A percentile compares a stretch with the other conserved stretches of the same genome.
Evolutionary conservation across 2,888 invertebrate genomes (phyloP).

Genomic region (Myathropa florea): DNA sequence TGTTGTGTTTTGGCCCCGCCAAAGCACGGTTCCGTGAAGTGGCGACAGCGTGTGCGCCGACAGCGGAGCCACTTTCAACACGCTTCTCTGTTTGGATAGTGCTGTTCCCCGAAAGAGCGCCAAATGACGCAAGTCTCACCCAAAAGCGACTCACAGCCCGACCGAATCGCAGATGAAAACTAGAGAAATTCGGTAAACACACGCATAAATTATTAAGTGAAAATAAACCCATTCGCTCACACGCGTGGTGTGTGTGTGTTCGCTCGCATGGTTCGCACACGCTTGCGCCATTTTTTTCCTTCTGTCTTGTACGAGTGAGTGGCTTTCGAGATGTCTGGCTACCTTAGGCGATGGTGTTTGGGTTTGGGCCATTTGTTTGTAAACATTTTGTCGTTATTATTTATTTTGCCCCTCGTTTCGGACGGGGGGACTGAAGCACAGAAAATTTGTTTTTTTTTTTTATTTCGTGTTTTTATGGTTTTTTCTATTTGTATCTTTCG

Average conservation of each 20-base stretch:
- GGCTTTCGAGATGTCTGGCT: slow-evolving; percentile 1
- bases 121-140: slow-evolving; percentile 30
- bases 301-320: neutral
- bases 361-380: slow-evolving; percentile 9
- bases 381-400: slow-evolving; percentile 14
- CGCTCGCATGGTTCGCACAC: slow-evolving; percentile 4
- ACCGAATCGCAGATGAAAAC: slow-evolving; percentile 1
- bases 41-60: neutral
- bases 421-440: neutral
- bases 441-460: neutral
- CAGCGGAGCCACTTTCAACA: neutral
- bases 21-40: neutral
- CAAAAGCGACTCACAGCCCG: neutral
- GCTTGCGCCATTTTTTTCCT: neutral
- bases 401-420: neutral
- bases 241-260: neutral
- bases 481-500: neutral
- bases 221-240: neutral
- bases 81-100: neutral
- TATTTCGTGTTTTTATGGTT: too few relatives aligned
- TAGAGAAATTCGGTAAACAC: slow-evolving; percentile 32
- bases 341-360: slow-evolving; percentile 7
- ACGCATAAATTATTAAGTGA: slow-evolving; percentile 24
- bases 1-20: slow-evolving; percentile 36
- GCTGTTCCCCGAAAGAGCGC: slow-evolving; percentile 13